Base-by-base conservation (phyloP, 2,888 invertebrate genomes). In the Drosophila mayaguana region DNA sequence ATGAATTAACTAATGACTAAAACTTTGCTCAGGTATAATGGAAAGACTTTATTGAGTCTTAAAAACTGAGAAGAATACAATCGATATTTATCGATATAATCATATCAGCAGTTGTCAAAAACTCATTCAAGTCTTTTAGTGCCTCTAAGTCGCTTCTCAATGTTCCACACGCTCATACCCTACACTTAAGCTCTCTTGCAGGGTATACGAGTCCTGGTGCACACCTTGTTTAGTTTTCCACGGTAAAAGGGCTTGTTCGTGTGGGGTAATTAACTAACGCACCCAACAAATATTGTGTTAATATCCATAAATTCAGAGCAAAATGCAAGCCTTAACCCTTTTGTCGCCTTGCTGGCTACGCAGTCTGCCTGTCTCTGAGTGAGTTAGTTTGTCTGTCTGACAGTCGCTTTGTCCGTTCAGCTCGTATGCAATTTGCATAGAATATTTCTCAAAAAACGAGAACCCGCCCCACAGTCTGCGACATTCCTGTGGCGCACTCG, bases 381-480 rank as follows among this genome's bases (percentile, higher is more conserved):
- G 34, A 18, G 64, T 48, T 62, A 42, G 42, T 12, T 11, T 57
- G 61, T 45, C 40, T 38, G 68, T 53, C 69, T 16, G 59, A 28
- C 16, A 1, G 28, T 28, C 28, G 28, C 28, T 28, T 28, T 11
- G 60, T 51, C 59, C 40, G 28, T 20, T 43, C 51, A 20, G 45
- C 40, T 14, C 43, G 22, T 56, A 28, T 59, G 61, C 72, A 75
- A 85, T 85, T 85, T 86, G 84, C 84, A 85, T 88, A 83, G 87
- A 81, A 79, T 77, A 68, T 61, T 72, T 72, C 61, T 76, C 50
- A 51, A 71, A 59, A 71, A 48, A 12, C 9, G 76, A 53, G 64
- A 79, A 80, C 56, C 83, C 83, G 83, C 86, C 88, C 83, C 88
- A 88, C 88, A 88, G 88, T 85, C 83, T 82, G 67, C 56, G 75